Evolutionary conservation across 2,797 vertebrate genomes (phyloP), one percentile per base, ranked within the genome.

Genomic region (Lepidocolaptes lacrymiger): DNA sequence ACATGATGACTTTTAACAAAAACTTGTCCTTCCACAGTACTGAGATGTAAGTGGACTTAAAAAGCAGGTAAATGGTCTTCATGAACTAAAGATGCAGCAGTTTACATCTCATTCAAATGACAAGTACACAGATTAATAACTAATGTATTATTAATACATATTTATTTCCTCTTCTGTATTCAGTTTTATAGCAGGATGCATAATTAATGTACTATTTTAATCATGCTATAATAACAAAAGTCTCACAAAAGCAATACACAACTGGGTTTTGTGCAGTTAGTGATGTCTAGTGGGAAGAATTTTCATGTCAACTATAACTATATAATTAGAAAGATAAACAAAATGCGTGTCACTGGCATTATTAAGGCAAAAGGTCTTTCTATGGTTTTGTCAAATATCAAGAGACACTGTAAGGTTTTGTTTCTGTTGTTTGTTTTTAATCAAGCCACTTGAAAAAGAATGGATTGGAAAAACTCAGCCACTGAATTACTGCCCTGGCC

Each of bases 141-240:
- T 94, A 93, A 97, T 98, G 41, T 91, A 97, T 97, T 98, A 98
- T 98, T 98, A 96, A 98, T 96, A 95, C 78, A 74, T 81, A 96
- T 96, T 97, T 97, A 95, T 97, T 98, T 97, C 88, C 83, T 96
- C 78, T 96, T 75, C 78, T 96, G 92, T 96, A 96, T 97, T 91
- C 89, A 83, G 93, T 97, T 98, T 97, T 97, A 97, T 95, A 97
- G 93, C 72, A 89, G 89, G 93, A 97, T 98, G 77, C 94, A 98
- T 98, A 98, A 98, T 97, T 98, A 97, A 98, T 97, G 80, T 78
- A 83, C 49, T 97, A 95, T 96, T 97, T 98, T 97, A 97, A 98
- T 98, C 91, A 92, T 95, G 73, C 94, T 97, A 97, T 92, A 97
- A 96, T 97, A 98, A 96, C 37, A 30, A 91, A 98, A 97, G 75